Evolutionary conservation across 1,140 invertebrate species (phyloP).

Genomic region (Leptopilina clavipes): DNA sequence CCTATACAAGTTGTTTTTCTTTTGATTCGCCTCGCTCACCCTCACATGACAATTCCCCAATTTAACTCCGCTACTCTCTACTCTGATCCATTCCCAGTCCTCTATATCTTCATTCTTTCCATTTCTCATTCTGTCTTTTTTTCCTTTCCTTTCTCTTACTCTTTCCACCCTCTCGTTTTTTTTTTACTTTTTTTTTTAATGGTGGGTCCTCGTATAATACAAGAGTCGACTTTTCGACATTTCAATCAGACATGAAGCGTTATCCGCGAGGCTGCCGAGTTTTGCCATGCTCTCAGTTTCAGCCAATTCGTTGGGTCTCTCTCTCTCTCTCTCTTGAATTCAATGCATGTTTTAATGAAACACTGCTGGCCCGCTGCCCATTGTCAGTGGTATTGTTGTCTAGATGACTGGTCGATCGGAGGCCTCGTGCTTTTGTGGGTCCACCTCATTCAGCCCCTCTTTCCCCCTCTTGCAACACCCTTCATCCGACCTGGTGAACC

Average conservation of each 20-base stretch:
- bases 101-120: conserved; percentile 29
- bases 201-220: conserved; percentile 36
- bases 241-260: conserved; percentile 69
- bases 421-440: conserved; percentile 56
- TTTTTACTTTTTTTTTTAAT: neutral
- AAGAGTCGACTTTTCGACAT: conserved; percentile 69
- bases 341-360: conserved; percentile 73
- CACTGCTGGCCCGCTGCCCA: conserved; percentile 71
- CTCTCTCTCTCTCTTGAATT: conserved; percentile 48
- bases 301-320: conserved; percentile 58
- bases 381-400: conserved; percentile 68
- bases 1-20: conserved; percentile 62
- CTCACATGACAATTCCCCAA: conserved; percentile 71
- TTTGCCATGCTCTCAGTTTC: conserved; percentile 50
- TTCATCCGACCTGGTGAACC: conserved; percentile 34
- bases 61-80: conserved; percentile 63
- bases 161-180: conserved; percentile 47
- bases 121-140: conserved; percentile 25
- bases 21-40: conserved; percentile 65
- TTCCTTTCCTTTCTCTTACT: conserved; percentile 48
- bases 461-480: conserved; percentile 40
- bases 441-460: conserved; percentile 47
- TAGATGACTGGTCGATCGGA: conserved; percentile 60
- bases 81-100: conserved; percentile 35
- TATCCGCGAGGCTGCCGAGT: conserved; percentile 53